Evolutionary conservation across 1,140 invertebrate genomes (phyloP).

Genomic region (Lanistes nyassanus): DNA sequence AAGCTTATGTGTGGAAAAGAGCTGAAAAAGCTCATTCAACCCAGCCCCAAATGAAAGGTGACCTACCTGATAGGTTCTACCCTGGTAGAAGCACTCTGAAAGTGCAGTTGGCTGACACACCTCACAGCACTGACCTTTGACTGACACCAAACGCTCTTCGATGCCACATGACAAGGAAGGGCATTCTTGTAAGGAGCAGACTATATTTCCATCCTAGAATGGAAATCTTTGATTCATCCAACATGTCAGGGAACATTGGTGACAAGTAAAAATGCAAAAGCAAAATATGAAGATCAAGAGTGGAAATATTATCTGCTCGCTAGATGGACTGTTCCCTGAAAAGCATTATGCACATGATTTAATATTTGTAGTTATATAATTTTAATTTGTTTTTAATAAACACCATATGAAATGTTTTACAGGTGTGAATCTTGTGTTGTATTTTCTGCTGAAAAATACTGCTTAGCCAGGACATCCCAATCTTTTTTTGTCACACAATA

Average conservation of each 20-base stretch:
- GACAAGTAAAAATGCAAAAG: too few relatives aligned
- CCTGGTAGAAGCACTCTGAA: slow-evolving; percentile 49
- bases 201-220: slow-evolving; percentile 74
- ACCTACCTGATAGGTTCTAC: slow-evolving; percentile 52
- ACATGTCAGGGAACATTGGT: background rate
- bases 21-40: too few relatives aligned
- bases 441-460: too few relatives aligned
- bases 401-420: background rate
- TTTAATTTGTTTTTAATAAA: background rate
- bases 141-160: slow-evolving; percentile 73
- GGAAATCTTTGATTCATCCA: slow-evolving; percentile 4
- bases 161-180: slow-evolving; percentile 83
- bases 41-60: too few relatives aligned
- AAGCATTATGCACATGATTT: background rate
- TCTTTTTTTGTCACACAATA: too few relatives aligned
- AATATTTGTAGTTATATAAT: background rate
- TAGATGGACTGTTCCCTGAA: background rate
- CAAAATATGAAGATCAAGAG: background rate
- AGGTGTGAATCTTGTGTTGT: background rate
- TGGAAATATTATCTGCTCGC: background rate
- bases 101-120: slow-evolving; percentile 52
- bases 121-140: slow-evolving; percentile 82
- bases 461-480: too few relatives aligned
- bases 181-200: slow-evolving; percentile 82
- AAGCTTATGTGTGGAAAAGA: too few relatives aligned